A percentile compares a stretch with the other conserved stretches of the same genome.
Evolutionary conservation across 2,113 vertebrate species (phyloP).

Genomic region (Hypomesus transpacificus): DNA sequence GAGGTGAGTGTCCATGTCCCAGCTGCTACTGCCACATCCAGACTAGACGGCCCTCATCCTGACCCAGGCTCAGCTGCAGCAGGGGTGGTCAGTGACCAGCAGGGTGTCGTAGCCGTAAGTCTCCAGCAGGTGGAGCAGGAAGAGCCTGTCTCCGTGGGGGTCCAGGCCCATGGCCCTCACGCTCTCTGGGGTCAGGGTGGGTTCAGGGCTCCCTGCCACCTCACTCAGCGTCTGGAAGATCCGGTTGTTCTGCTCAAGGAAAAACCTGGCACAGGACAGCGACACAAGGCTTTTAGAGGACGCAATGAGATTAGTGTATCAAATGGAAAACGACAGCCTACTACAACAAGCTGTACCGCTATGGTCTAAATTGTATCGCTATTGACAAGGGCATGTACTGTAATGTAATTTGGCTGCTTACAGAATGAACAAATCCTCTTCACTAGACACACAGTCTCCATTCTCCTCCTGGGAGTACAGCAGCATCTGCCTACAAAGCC

Average conservation of each 20-base stretch:
- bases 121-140: slow-evolving; percentile 91
- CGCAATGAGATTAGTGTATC: no score
- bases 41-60: background rate
- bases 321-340: no score
- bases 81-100: slow-evolving; percentile 92
- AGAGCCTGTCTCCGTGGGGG: slow-evolving; percentile 88
- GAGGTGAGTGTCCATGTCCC: no score
- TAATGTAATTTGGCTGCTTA: slow-evolving; percentile 67
- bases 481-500: slow-evolving; percentile 82
- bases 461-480: slow-evolving; percentile 92
- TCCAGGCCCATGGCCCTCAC: slow-evolving; percentile 93
- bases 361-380: background rate
- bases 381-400: slow-evolving; percentile 9
- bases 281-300: background rate
- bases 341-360: no score
- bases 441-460: slow-evolving; percentile 84
- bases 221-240: slow-evolving; percentile 92
- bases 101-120: slow-evolving; percentile 91
- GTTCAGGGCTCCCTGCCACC: slow-evolving; percentile 86
- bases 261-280: slow-evolving; percentile 75
- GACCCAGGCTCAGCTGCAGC: slow-evolving; percentile 79
- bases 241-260: slow-evolving; percentile 93
- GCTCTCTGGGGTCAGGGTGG: slow-evolving; percentile 86
- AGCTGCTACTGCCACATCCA: background rate
- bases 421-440: slow-evolving; percentile 96